Evolutionary conservation across 1,140 invertebrate genomes (phyloP).

Genomic region (Lordiphosa mommai): DNA sequence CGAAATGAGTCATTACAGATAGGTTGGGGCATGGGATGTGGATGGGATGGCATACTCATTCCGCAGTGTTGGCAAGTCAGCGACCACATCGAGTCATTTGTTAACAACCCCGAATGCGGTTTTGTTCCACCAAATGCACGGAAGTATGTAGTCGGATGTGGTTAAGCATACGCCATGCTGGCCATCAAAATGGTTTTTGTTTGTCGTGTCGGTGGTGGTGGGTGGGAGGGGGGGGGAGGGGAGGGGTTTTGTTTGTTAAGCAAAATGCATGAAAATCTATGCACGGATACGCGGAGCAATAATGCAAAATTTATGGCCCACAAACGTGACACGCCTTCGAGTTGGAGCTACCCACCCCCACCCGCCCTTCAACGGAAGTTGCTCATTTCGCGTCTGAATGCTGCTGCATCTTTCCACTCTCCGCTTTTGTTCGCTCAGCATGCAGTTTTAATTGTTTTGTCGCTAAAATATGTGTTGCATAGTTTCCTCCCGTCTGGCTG

Average conservation of each 20-base stretch:
- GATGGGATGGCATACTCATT: conserved; percentile 2
- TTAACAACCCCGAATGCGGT: conserved; percentile 70
- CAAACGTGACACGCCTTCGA: conserved; percentile 55
- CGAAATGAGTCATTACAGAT: conserved; percentile 74
- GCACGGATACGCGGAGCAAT: conserved; percentile 64
- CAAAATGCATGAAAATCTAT: conserved; percentile 70
- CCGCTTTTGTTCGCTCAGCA: conserved; percentile 45
- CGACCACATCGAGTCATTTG: conserved; percentile 72
- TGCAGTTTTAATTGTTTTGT: conserved; percentile 67
- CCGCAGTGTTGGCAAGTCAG: conserved; percentile 27
- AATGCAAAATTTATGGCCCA: conserved; percentile 68
- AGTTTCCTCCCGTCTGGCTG: conserved; percentile 12
- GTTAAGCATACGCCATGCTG: conserved; percentile 77
- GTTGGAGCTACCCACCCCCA: too few species aligned
- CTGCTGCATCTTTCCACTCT: background rate
- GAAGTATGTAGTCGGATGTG: conserved; percentile 76
- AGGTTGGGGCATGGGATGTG: conserved; percentile 42
- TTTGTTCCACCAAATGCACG: conserved; percentile 75
- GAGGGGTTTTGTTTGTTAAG: conserved; percentile 54
- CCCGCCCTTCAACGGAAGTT: conserved; percentile 31
- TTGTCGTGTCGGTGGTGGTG: too few species aligned
- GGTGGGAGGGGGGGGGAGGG: too few species aligned
- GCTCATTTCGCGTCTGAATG: conserved; percentile 51
- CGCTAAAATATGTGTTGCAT: conserved; percentile 50
- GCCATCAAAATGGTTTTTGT: conserved; percentile 66